Evolutionary conservation across 30 jellyfish, hydroid and myxozoan genomes (phyloP).

Genomic region (Cassiopea xamachana): DNA sequence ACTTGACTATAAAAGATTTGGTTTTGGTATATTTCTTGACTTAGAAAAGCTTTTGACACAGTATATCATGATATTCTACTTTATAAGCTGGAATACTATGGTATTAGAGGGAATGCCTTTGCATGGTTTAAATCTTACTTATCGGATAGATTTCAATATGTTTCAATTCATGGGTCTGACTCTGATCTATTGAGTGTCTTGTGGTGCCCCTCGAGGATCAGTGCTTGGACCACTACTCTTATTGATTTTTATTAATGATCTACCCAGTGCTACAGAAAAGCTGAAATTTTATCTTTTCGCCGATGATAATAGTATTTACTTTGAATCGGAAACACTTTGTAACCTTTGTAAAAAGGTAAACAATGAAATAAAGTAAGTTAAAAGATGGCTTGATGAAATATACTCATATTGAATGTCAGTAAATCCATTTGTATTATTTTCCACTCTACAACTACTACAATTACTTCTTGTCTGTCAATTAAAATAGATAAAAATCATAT

Average conservation of each 20-base stretch:
- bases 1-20: slow-evolving; percentile 56
- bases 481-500: no score
- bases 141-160: neutral
- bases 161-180: neutral
- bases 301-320: neutral
- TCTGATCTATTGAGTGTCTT: neutral
- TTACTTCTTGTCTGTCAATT: no score
- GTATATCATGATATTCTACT: slow-evolving; percentile 58
- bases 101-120: slow-evolving; percentile 49
- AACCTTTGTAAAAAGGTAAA: neutral
- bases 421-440: no score
- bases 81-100: slow-evolving; percentile 59
- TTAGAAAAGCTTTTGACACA: slow-evolving; percentile 63
- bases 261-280: neutral
- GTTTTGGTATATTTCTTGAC: slow-evolving; percentile 66
- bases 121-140: neutral
- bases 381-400: no score
- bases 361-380: neutral
- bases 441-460: no score
- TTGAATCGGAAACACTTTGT: neutral
- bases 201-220: neutral
- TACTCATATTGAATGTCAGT: no score
- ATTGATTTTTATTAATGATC: neutral
- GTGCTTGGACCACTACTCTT: neutral
- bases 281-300: neutral